Evolutionary conservation across 2,888 invertebrate species (phyloP).

Genomic region (Crossocerus cetratus): DNA sequence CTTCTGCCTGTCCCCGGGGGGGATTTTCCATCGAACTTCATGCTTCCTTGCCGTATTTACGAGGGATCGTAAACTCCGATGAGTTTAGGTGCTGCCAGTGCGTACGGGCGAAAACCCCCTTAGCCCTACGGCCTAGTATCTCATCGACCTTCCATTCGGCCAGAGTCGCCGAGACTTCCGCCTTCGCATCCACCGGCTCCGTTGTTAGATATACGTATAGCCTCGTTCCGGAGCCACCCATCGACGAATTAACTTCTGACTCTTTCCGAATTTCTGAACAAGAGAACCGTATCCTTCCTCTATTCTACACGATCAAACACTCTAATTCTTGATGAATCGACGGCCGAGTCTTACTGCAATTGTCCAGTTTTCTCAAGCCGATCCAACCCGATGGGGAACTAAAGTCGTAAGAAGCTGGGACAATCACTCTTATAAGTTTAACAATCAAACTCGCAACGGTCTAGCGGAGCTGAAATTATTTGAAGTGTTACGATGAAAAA

Average conservation of each 20-base stretch:
- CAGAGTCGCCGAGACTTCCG: conserved; percentile 31
- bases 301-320: conserved; percentile 43
- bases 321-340: conserved; percentile 46
- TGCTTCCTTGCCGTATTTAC: conserved; percentile 49
- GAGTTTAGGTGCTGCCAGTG: conserved; percentile 28
- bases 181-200: conserved; percentile 13
- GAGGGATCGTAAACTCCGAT: conserved; percentile 53
- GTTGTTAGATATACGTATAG: conserved; percentile 44
- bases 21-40: conserved; percentile 44
- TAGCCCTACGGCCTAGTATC: conserved; percentile 27
- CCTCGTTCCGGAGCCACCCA: conserved; percentile 38
- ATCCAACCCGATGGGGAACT: conserved; percentile 18
- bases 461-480: conserved; percentile 8
- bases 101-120: conserved; percentile 33
- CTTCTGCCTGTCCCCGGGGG: conserved; percentile 25
- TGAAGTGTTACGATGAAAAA: too few species aligned
- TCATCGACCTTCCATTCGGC: conserved; percentile 45
- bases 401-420: too few species aligned
- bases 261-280: conserved; percentile 27
- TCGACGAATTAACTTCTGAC: conserved; percentile 53
- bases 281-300: conserved; percentile 20
- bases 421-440: too few species aligned
- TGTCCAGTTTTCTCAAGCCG: too few species aligned
- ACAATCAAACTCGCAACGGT: background rate
- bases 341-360: conserved; percentile 32